These are phyloP conservation scores for Bembecia ichneumoniformis DNA, from an alignment of 2,888 invertebrate genomes.

Conservation along the genomic window DNA sequence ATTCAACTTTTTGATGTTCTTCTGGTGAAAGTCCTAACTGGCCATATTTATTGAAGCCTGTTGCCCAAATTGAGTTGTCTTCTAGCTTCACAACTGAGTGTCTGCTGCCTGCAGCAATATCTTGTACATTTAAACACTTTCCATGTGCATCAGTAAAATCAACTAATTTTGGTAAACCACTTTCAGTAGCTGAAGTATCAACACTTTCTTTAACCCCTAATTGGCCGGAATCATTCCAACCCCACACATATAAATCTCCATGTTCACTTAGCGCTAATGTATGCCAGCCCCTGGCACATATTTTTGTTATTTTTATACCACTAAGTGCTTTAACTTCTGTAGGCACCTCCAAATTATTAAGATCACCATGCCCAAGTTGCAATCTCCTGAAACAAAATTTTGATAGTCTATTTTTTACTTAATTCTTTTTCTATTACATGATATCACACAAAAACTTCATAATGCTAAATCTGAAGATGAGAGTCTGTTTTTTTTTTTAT, in stretches of 20 bases:
- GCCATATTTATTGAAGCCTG: constrained; percentile 87
- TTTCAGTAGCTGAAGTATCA: constrained; percentile 17
- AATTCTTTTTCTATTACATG: no score
- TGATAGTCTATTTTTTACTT: background rate
- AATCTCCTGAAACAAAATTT: constrained; percentile 77
- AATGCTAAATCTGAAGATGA: no score
- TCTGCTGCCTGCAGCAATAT: constrained; percentile 81
- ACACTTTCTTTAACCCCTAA: constrained; percentile 75
- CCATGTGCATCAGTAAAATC: constrained; percentile 54
- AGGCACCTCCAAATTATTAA: constrained; percentile 76
- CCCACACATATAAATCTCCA: constrained; percentile 92
- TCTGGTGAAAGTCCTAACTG: constrained; percentile 74
- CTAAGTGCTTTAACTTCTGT: constrained; percentile 79
- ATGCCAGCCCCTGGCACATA: constrained; percentile 91
- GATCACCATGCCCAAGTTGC: constrained; percentile 86
- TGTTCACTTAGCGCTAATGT: constrained; percentile 81
- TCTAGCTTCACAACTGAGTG: constrained; percentile 81
- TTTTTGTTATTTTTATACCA: constrained; percentile 79
- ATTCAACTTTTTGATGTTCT: constrained; percentile 25
- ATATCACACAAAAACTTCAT: no score
- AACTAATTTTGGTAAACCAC: constrained; percentile 42
- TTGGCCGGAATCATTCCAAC: constrained; percentile 92
- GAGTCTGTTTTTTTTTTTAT: no score
- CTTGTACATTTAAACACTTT: constrained; percentile 54
- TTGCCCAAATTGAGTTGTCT: constrained; percentile 78